phyloP scores from a whole-genome alignment of 2,888 invertebrate species.

The Lydus trimaculatus region DNA sequence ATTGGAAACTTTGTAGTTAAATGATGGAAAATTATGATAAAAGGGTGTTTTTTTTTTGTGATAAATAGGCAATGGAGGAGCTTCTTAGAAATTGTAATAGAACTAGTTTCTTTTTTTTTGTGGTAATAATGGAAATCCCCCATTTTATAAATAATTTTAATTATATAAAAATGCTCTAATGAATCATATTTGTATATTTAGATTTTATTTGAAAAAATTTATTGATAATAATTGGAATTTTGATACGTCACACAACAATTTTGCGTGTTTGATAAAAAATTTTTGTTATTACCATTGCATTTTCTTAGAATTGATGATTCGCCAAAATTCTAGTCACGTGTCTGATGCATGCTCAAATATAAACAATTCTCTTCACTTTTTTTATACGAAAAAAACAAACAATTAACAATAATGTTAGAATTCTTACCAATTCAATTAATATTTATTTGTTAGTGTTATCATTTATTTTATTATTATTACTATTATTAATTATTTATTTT shows the following conservation, averaged over 20 bases:
- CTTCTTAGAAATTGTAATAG: neutral
- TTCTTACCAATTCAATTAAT: neutral
- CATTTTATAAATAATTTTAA: too few relatives aligned
- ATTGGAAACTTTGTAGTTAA: neutral
- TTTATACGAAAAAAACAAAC: neutral
- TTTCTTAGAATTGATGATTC: neutral
- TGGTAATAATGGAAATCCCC: too few relatives aligned
- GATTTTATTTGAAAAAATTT: too few relatives aligned
- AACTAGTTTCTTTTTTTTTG: neutral
- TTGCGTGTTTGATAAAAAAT: neutral
- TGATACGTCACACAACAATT: neutral
- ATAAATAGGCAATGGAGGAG: neutral
- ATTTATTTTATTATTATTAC: neutral
- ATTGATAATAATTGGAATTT: too few relatives aligned
- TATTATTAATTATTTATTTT: neutral
- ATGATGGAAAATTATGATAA: neutral
- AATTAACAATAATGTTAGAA: neutral
- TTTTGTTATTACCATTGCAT: neutral
- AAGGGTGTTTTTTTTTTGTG: neutral
- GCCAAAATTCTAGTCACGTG: neutral
- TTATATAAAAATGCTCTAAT: neutral
- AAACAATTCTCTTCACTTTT: neutral
- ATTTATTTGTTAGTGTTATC: too few relatives aligned
- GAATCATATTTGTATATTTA: too few relatives aligned
- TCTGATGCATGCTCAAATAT: neutral